Evolutionary conservation across 2,888 invertebrate species (phyloP), one percentile per base, ranked within the genome.

Genomic region (Phrixothrix hirtus): DNA sequence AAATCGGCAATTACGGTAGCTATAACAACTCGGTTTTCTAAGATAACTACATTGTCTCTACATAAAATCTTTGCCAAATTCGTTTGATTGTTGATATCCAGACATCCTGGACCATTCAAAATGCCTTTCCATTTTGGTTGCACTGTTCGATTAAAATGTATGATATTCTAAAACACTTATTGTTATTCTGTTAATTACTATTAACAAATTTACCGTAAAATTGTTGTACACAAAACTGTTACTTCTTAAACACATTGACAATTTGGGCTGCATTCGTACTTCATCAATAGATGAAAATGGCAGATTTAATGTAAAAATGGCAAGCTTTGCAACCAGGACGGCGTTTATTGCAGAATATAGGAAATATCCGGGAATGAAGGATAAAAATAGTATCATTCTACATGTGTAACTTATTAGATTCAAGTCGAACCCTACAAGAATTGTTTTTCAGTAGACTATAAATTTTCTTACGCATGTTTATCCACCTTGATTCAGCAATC

Each of bases 181-280:
- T 7, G 3, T 21, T 21, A 21, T 21, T 21, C 3, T 21, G 3
- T 21, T 7, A 7, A 21, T 7, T 21, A 21, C 21, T 21, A 5
- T 21, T 5, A 21, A 25, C 1, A 31, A 34, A 37, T 57, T 42
- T 62, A 72, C 72, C 25, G 64, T 65, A 43, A 76, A 70, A 47
- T 69, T 64, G 34, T 69, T 66, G 35, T 74, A 75, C 14, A 76
- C 77, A 46, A 69, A 72, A 59, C 75, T 77, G 29, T 70, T 66
- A 26, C 68, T 72, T 44, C 78, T 67, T n/a, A 78, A 53, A 58
- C 79, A 78, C 17, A 78, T 49, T 1, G 74, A 70, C 54, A 76
- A 72, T 3, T 68, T 71, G 36, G 65, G 62, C 38, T 67, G 64
- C 5, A 57, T 45, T 10, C 60, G 59, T 7, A 78, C 63, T n/a